These are phyloP conservation scores for Ischnus inquisitorius DNA, from an alignment of 2,888 invertebrate species.

Conservation along the genomic window DNA sequence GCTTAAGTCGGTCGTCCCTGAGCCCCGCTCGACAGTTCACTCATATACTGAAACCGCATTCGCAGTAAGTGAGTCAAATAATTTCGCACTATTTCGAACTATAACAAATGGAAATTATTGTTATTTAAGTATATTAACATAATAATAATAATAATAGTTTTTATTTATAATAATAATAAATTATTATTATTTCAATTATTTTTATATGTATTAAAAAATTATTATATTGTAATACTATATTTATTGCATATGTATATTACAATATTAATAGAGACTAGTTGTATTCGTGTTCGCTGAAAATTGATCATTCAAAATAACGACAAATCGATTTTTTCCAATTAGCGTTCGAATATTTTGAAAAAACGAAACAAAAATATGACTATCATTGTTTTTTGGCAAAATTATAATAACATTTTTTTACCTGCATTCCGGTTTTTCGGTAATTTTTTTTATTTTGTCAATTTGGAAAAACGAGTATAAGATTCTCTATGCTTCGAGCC, in stretches of 20 bases:
- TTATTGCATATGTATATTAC: too few relatives aligned
- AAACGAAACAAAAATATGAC: too few relatives aligned
- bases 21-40: background rate
- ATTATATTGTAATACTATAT: too few relatives aligned
- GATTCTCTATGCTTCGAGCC: background rate
- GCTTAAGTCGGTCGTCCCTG: conserved; percentile 24
- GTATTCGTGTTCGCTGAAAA: background rate
- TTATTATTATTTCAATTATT: too few relatives aligned
- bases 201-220: too few relatives aligned
- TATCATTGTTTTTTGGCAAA: background rate
- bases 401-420: too few relatives aligned
- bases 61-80: conserved; percentile 5
- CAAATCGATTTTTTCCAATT: background rate
- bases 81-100: background rate
- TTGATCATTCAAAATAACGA: background rate
- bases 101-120: too few relatives aligned
- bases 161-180: background rate
- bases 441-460: background rate
- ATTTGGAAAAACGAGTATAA: background rate
- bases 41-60: background rate
- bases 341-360: background rate
- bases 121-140: too few relatives aligned
- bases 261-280: too few relatives aligned
- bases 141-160: too few relatives aligned
- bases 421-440: background rate